Conservation (phyloP, 2,797 vertebrate genomes). For the Anguilla pacifica region DNA sequence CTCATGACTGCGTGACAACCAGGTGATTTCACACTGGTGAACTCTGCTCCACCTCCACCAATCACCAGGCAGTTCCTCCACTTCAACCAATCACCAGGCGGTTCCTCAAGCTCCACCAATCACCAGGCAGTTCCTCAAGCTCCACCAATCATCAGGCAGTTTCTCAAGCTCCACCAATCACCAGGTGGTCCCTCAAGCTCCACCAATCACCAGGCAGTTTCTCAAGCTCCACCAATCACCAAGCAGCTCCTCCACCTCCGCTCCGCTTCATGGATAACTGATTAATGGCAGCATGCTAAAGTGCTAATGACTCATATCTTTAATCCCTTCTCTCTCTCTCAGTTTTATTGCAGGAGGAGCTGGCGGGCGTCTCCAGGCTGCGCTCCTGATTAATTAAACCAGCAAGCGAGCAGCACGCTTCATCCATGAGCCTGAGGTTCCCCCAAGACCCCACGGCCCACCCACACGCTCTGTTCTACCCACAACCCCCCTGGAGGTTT, state of each 20-base stretch:
- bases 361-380: conserved; percentile 31
- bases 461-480: not conserved
- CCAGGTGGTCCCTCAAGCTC: conserved; percentile 23
- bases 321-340: not conserved
- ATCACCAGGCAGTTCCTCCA: not conserved
- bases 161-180: conserved; percentile 47
- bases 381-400: conserved; percentile 40
- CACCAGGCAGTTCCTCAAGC: not conserved
- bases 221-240: conserved; percentile 46
- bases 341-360: conserved; percentile 36
- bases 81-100: conserved; percentile 35
- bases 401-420: conserved; percentile 30
- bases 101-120: too few species aligned
- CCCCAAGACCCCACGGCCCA: conserved; percentile 19
- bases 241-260: not conserved
- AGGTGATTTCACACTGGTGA: not conserved
- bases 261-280: conserved; percentile 28
- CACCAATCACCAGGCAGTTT: conserved; percentile 46
- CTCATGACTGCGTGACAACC: not conserved
- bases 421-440: conserved; percentile 27
- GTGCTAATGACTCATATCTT: conserved; percentile 36
- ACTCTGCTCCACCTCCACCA: not conserved
- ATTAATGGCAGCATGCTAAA: conserved; percentile 44
- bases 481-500: not conserved
- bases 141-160: conserved; percentile 43